A percentile compares a stretch with the other conserved stretches of the same genome.
Conservation (phyloP, 2,113 vertebrate genomes). For the Notothenia rossii region DNA sequence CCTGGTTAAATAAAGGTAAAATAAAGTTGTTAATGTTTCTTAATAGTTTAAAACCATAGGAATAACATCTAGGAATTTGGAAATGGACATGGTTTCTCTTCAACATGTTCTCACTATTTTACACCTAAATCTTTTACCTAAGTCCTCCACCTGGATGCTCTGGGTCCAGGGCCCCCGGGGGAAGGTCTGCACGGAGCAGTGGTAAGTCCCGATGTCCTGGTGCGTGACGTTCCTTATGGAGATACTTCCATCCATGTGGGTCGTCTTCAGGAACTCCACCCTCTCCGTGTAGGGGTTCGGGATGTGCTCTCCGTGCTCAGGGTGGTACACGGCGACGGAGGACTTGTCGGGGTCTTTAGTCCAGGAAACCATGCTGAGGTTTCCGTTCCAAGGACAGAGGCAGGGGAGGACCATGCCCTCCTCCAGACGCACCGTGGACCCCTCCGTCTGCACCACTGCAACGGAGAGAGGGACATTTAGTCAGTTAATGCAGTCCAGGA, state of each 20-base stretch:
- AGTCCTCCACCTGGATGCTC: slow-evolving; percentile 78
- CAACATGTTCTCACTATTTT: background rate
- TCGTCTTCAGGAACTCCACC: slow-evolving; percentile 81
- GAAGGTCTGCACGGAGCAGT: slow-evolving; percentile 84
- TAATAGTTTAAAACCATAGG: no score
- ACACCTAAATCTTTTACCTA: slow-evolving; percentile 69
- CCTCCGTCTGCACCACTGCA: slow-evolving; percentile 59
- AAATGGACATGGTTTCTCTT: background rate
- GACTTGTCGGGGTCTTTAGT: slow-evolving; percentile 73
- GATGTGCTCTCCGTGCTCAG: slow-evolving; percentile 57
- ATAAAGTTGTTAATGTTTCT: no score
- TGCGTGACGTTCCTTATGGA: slow-evolving; percentile 81
- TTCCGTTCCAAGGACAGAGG: slow-evolving; percentile 75
- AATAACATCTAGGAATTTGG: no score
- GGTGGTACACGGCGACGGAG: slow-evolving; percentile 81
- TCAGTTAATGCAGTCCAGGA: no score
- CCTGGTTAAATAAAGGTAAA: no score
- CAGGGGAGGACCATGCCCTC: slow-evolving; percentile 87
- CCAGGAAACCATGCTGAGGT: slow-evolving; percentile 86
- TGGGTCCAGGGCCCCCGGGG: slow-evolving; percentile 83
- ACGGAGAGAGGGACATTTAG: slow-evolving; percentile 60
- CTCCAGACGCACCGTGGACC: slow-evolving; percentile 78
- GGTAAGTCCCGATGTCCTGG: slow-evolving; percentile 83
- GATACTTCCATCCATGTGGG: slow-evolving; percentile 79
- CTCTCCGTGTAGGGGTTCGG: slow-evolving; percentile 69